Base-by-base conservation (phyloP, 1,140 invertebrate species). In the Bombus waltoni region DNA sequence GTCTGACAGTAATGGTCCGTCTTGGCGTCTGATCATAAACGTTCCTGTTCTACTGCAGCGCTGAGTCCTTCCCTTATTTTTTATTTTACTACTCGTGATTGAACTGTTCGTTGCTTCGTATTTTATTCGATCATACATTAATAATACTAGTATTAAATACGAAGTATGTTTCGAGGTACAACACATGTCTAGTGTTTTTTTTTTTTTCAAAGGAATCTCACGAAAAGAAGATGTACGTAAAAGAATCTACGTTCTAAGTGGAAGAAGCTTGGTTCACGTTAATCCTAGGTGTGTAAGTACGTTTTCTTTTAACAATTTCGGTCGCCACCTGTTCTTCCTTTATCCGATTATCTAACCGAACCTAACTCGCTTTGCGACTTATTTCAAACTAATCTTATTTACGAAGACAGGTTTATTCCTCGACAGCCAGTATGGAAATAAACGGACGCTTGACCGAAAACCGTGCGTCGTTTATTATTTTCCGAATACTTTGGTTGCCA, bases 321-420 rank as follows among this genome's bases (percentile, higher is more conserved):
- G 4, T 10, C 32, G 13, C 62, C 32, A 38, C 0, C 11, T 28
- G 65, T 38, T 53, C 25, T 44, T 68, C 6, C 42, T 44, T 8
- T 38, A 70, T 15, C 44, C 65, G 44, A 53, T 53, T 80, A 53
- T 44, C 42, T 25, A 25, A 32, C 15, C 2, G 65, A 38, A 40
- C 44, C 65, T 44, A 80, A 53, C 32, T 6, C 25, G 78, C 32
- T 40, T 28, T 25, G 9, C 65, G 25, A 18, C 78, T 80, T 80
- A 40, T 11, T 70, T 38, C 1, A 11, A 80, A 53, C 42, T 80
- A 80, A 80, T 80, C 78, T 44, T 53, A 28, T 80, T 80, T 70
- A 32, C 32, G 3, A 70, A 11, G 32, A 53, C 38, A 53, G 13
- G 78, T 42, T 80, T 70, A 70, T 38, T 78, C 47, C 65, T 22